Evolutionary conservation across 2,888 invertebrate species (phyloP).

Genomic region (Micoletzkya japonica): DNA sequence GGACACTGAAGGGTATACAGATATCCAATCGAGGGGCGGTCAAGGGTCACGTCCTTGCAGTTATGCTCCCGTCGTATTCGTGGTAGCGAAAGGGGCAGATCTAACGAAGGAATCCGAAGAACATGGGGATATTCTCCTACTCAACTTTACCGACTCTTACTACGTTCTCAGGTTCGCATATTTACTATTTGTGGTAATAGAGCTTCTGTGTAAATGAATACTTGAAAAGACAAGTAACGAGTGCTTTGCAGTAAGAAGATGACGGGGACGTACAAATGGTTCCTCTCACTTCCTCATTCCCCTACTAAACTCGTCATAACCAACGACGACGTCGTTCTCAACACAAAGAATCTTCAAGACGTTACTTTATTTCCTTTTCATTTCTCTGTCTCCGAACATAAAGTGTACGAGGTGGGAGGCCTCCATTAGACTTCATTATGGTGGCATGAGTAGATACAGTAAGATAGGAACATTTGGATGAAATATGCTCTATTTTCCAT

Average conservation of each 20-base stretch:
- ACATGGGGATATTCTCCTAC: slow-evolving; percentile 56
- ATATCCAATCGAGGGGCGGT: background rate
- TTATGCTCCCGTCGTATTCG: slow-evolving; percentile 23
- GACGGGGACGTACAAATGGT: slow-evolving; percentile 60
- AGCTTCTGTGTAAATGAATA: too few species aligned
- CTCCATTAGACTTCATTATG: too few species aligned
- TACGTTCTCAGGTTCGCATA: slow-evolving; percentile 50
- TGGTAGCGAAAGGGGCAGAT: slow-evolving; percentile 29
- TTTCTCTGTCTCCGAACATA: too few species aligned
- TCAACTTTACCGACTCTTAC: slow-evolving; percentile 62
- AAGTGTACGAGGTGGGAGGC: too few species aligned
- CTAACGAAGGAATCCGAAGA: slow-evolving; percentile 32
- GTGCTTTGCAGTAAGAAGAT: slow-evolving; percentile 45
- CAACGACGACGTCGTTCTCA: slow-evolving; percentile 62
- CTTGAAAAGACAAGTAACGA: too few species aligned
- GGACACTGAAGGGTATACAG: slow-evolving; percentile 27
- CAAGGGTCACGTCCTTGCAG: slow-evolving; percentile 1
- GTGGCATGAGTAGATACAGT: too few species aligned
- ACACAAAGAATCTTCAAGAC: slow-evolving; percentile 53
- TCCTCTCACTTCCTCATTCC: slow-evolving; percentile 42
- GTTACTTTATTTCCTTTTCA: slow-evolving; percentile 30
- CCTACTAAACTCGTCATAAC: slow-evolving; percentile 50
- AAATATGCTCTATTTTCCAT: background rate
- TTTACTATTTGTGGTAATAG: too few species aligned
- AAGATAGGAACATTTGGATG: background rate